These are phyloP conservation scores for Napeogenes inachia DNA, from an alignment of 2,888 invertebrate genomes.

Conservation along the genomic window DNA sequence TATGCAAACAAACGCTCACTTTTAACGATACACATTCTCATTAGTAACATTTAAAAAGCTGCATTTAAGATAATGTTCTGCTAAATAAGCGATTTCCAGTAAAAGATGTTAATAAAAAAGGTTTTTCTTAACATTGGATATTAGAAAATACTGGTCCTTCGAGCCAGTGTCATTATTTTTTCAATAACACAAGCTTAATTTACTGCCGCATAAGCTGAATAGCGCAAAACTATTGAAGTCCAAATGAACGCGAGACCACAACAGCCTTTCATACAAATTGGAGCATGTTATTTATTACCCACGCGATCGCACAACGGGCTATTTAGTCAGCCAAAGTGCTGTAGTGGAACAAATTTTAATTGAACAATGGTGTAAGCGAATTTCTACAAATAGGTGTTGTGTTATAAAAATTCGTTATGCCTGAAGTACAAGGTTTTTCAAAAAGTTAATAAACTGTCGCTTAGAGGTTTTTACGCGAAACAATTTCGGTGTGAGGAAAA, in stretches of 20 bases:
- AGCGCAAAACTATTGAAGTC: conserved; percentile 10
- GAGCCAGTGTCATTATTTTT: conserved; percentile 4
- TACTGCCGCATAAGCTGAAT: conserved; percentile 3
- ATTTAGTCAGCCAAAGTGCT: conserved; percentile 17
- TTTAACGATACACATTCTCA: conserved; percentile 28
- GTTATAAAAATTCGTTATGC: not conserved
- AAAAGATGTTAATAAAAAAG: conserved; percentile 31
- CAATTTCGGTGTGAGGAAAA: no score
- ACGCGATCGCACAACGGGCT: conserved; percentile 11
- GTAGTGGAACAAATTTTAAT: conserved; percentile 19
- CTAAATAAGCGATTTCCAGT: no score
- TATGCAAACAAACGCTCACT: no score
- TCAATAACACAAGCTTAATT: conserved; percentile 4
- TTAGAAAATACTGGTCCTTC: conserved; percentile 35
- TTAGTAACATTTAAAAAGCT: no score
- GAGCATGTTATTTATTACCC: conserved; percentile 18
- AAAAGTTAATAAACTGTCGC: no score
- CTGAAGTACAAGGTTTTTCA: not conserved
- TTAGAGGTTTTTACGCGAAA: no score
- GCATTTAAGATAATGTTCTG: no score
- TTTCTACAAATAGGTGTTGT: conserved; percentile 4
- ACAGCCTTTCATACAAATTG: conserved; percentile 21
- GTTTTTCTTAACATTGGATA: conserved; percentile 33
- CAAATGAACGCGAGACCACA: conserved; percentile 13
- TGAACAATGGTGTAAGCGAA: conserved; percentile 13